A percentile compares a stretch with the other conserved stretches of the same genome.
Evolutionary conservation across 2,888 invertebrate genomes (phyloP).

Genomic region (Suillia variegata): DNA sequence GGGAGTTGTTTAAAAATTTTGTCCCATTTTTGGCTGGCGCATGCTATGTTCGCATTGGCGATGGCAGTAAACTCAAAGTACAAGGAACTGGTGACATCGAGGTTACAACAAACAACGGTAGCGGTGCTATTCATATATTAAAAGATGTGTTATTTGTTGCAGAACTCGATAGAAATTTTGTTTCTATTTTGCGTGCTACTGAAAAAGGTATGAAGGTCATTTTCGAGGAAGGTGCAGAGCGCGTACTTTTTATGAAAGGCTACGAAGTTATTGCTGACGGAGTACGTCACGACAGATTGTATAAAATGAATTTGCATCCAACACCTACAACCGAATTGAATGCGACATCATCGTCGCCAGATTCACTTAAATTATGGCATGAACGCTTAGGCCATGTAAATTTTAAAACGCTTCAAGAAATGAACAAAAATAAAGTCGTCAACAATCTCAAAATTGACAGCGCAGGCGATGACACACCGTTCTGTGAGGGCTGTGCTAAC

Average conservation of each 20-base stretch:
- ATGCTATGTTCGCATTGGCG: too few relatives aligned
- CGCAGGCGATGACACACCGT: neutral
- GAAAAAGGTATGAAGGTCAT: conserved; percentile 26
- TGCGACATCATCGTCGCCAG: conserved; percentile 11
- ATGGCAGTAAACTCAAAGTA: too few relatives aligned
- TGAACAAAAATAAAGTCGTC: conserved; percentile 6
- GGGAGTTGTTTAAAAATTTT: too few relatives aligned
- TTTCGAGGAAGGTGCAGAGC: conserved; percentile 27
- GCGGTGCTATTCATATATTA: neutral
- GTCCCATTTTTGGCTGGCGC: too few relatives aligned
- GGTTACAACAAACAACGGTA: neutral
- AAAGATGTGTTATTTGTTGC: neutral
- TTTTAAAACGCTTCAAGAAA: conserved; percentile 21
- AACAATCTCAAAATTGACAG: conserved; percentile 8
- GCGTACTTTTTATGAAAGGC: conserved; percentile 24
- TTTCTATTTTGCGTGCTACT: conserved; percentile 17
- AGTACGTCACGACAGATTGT: conserved; percentile 23
- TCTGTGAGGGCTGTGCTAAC: conserved; percentile 21
- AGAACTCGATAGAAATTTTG: conserved; percentile 19
- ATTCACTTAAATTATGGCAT: conserved; percentile 30
- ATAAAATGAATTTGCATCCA: conserved; percentile 21
- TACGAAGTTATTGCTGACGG: conserved; percentile 23
- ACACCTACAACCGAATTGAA: conserved; percentile 13
- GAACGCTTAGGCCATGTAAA: conserved; percentile 34
- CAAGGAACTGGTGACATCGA: conserved; percentile 1